Percentiles rank a stretch among this genome's conserved stretches.
These are phyloP conservation scores for Tachina grossa DNA, from an alignment of 2,888 invertebrate species.

Conservation along the genomic window DNA sequence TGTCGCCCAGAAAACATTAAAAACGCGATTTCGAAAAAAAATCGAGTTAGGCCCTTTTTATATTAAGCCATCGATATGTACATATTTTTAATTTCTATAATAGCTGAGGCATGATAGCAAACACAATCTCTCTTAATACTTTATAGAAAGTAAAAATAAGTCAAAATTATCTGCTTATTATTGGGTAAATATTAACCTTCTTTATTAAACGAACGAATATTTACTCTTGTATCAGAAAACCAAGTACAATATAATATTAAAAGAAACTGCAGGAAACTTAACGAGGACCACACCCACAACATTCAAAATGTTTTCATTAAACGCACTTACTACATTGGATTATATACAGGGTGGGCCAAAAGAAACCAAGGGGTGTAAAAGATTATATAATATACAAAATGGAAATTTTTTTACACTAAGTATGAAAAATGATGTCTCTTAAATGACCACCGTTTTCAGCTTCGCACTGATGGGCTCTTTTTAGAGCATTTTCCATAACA, in stretches of 20 bases:
- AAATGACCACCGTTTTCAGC: too few relatives aligned
- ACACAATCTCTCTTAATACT: neutral
- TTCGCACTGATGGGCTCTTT: too few relatives aligned
- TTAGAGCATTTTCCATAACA: too few relatives aligned
- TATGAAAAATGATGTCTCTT: too few relatives aligned
- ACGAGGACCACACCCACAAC: neutral
- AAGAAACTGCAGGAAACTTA: conserved; percentile 4
- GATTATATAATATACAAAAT: too few relatives aligned
- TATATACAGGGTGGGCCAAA: neutral
- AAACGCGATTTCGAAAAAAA: too few relatives aligned
- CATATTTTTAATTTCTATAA: conserved; percentile 12
- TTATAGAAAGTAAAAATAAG: conserved; percentile 21
- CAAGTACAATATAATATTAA: neutral
- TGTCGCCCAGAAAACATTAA: too few relatives aligned
- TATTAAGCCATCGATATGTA: too few relatives aligned
- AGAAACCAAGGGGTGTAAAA: too few relatives aligned
- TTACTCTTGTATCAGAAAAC: conserved; percentile 1
- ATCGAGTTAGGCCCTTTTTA: too few relatives aligned
- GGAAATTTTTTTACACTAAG: too few relatives aligned
- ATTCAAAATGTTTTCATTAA: neutral
- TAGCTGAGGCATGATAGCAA: neutral
- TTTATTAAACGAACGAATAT: neutral
- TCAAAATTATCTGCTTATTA: conserved; percentile 40
- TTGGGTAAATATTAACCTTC: conserved; percentile 44
- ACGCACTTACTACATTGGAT: neutral